These are phyloP conservation scores for Ladona fulva DNA, from an alignment of 1,140 invertebrate species.

Conservation along the genomic window DNA sequence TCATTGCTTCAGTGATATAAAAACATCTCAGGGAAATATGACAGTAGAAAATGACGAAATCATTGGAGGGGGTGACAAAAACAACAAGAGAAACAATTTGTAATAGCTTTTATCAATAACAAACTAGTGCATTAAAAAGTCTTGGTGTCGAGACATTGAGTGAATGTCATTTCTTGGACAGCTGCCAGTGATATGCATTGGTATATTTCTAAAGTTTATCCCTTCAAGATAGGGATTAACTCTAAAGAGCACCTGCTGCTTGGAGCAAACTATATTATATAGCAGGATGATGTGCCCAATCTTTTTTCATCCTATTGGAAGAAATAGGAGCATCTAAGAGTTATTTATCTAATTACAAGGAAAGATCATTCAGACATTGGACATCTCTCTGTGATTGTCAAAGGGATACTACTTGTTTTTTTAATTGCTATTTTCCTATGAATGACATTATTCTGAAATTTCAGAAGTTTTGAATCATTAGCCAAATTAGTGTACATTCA, in stretches of 20 bases:
- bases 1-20: background rate
- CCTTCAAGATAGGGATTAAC: background rate
- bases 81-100: background rate
- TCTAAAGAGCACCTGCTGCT: background rate
- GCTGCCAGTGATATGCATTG: constrained; percentile 3
- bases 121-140: constrained; percentile 3
- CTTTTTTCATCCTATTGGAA: background rate
- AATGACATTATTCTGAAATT: background rate
- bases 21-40: background rate
- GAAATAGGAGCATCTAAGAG: background rate
- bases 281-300: background rate
- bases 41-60: background rate
- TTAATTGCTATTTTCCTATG: background rate
- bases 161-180: background rate
- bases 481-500: background rate
- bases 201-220: background rate
- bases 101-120: background rate
- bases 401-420: background rate
- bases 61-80: background rate
- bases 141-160: constrained; percentile 7
- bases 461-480: background rate
- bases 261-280: background rate
- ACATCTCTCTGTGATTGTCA: background rate
- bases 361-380: background rate
- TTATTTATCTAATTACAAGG: background rate